A percentile compares a stretch with the other conserved stretches of the same genome.
phyloP scores from a whole-genome alignment of 2,797 vertebrate genomes.

The Microhierax caerulescens region DNA sequence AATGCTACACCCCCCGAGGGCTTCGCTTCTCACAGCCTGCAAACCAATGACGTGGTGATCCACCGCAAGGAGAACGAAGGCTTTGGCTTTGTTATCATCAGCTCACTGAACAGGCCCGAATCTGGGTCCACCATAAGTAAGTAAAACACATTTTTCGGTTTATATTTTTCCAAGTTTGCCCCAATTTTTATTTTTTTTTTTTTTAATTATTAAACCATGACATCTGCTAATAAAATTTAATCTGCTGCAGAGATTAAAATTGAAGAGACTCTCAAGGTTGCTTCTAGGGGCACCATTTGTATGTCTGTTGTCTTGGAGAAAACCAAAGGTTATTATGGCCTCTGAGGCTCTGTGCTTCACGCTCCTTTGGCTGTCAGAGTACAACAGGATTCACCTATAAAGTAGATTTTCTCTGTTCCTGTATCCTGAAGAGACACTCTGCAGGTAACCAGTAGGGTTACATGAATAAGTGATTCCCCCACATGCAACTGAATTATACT shows the following conservation, averaged over 20 bases:
- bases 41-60: conserved; percentile 90
- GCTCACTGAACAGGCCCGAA: conserved; percentile 94
- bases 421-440: background rate
- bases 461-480: background rate
- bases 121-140: conserved; percentile 86
- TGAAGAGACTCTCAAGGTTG: background rate
- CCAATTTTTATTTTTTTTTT: no score
- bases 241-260: background rate
- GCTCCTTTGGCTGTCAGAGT: background rate
- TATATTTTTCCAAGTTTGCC: background rate
- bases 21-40: conserved; percentile 78
- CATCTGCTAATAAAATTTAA: background rate
- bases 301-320: background rate
- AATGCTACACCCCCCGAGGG: conserved; percentile 79
- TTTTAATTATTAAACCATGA: background rate
- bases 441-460: background rate
- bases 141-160: conserved; percentile 20
- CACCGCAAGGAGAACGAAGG: conserved; percentile 97
- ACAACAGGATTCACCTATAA: background rate
- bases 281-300: background rate
- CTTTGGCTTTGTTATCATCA: conserved; percentile 98
- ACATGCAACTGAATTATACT: background rate
- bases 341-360: background rate
- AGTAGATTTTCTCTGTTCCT: background rate
- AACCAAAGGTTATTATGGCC: background rate